Base-by-base conservation (phyloP, 2,113 vertebrate species). In the Oxyura jamaicensis region DNA sequence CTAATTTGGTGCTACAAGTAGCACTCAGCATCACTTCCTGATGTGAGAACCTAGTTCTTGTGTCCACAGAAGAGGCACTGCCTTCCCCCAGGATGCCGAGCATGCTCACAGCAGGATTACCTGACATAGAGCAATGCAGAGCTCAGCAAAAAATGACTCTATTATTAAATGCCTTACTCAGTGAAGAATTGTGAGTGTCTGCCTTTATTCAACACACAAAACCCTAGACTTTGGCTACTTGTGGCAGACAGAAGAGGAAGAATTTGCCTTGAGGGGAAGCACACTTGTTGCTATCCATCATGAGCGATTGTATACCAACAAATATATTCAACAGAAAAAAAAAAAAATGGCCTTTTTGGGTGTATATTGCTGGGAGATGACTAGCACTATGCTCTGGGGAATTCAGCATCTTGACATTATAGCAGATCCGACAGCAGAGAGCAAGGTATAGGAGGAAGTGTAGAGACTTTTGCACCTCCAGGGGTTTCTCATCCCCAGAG, bases 21-120 rank as follows among this genome's bases (percentile, higher is more conserved):
- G 39, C 0, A 0, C 6, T 53, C 29, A 69, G 35, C 39, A 69
- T 56, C 13, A 13, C 28, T 77, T 91, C 11, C 8, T 2, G 5
- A 60, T 25, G 7, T 10, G 33, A 9, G 12, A 80, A 83, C 19
- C 8, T 41, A 50, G n/a, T 14, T 11, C 44, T 68, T n/a, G 13
- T 59, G 29, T 8, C 31, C 8, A 44, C 41, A 44, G 52, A 83
- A 92, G 13, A n/a, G 18, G 3, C 31, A 66, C 13, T 50, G 16
- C 2, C 0, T 44, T 88, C 17, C 7, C 42, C 2, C 8, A 44
- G 18, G 48, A 48, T 46, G 35, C 8, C 18, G 26, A 8, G 4
- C 33, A 10, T 28, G 50, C n/a, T 83, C 60, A 41, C 16, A 35
- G 15, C 21, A 73, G 21, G 16, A 65, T 31, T 73, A 50, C 19